Conservation (phyloP, 2,797 vertebrate species). For the Lutra lutra region DNA sequence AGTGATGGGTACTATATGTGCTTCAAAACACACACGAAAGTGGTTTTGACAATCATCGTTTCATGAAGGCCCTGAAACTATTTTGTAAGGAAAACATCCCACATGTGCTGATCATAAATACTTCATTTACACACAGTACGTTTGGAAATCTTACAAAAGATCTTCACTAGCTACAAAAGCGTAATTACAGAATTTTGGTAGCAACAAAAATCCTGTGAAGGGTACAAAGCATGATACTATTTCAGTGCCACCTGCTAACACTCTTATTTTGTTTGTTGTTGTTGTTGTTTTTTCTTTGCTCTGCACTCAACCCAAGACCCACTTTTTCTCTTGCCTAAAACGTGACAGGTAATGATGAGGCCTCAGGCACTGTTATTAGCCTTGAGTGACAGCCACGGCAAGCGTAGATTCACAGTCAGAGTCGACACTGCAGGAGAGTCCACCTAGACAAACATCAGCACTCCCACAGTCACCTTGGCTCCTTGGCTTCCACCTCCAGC, state of each 20-base stretch:
- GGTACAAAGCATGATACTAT: neutral
- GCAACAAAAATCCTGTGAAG: neutral
- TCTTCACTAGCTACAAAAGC: neutral
- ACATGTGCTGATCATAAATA: neutral
- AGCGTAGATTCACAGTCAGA: neutral
- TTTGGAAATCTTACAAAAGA: neutral
- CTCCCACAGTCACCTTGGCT: neutral
- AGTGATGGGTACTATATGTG: neutral
- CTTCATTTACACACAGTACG: neutral
- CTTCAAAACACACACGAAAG: neutral
- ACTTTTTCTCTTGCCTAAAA: slow-evolving; percentile 24
- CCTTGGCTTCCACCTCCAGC: neutral
- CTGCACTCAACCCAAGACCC: neutral
- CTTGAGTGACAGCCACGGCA: neutral
- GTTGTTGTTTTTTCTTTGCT: neutral
- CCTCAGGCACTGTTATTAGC: neutral
- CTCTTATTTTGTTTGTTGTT: neutral
- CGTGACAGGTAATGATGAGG: neutral
- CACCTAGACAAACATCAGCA: neutral
- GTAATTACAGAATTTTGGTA: neutral
- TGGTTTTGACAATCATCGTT: neutral
- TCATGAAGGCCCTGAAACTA: neutral
- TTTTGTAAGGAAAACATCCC: neutral
- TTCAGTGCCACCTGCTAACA: neutral
- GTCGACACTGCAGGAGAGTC: neutral